Conservation (phyloP, 1,140 invertebrate species). For the Euura saliciscinereae region DNA sequence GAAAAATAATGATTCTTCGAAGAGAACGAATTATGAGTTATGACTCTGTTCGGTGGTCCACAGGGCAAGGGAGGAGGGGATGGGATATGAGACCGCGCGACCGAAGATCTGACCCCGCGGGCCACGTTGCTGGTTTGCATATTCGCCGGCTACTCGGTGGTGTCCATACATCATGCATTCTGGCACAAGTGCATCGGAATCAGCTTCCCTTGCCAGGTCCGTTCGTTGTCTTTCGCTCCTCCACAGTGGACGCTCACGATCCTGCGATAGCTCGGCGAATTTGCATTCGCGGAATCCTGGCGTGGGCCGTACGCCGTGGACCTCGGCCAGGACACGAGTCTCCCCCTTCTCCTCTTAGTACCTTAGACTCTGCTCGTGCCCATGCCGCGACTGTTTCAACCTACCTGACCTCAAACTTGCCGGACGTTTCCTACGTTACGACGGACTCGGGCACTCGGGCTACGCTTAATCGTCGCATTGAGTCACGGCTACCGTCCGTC, state of each 20-base stretch:
- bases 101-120: conserved; percentile 16
- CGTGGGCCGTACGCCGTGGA: conserved; percentile 36
- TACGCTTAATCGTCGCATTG: conserved; percentile 14
- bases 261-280: conserved; percentile 50
- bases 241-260: conserved; percentile 45
- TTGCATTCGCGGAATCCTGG: conserved; percentile 56
- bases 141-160: conserved; percentile 51
- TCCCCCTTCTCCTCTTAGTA: neutral
- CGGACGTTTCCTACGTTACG: conserved; percentile 13
- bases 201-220: conserved; percentile 19
- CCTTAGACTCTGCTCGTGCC: conserved; percentile 18
- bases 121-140: conserved; percentile 47
- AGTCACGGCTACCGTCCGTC: conserved; percentile 10
- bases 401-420: conserved; percentile 27
- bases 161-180: conserved; percentile 53
- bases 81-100: neutral
- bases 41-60: conserved; percentile 33
- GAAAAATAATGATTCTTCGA: neutral
- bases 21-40: conserved; percentile 40
- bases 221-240: conserved; percentile 28
- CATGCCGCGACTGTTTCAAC: conserved; percentile 23
- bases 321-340: conserved; percentile 18
- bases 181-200: conserved; percentile 47
- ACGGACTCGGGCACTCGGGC: conserved; percentile 19
- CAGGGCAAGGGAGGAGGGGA: conserved; percentile 23